Conservation (phyloP, 2,113 vertebrate genomes). For the Gadus chalcogrammus region DNA sequence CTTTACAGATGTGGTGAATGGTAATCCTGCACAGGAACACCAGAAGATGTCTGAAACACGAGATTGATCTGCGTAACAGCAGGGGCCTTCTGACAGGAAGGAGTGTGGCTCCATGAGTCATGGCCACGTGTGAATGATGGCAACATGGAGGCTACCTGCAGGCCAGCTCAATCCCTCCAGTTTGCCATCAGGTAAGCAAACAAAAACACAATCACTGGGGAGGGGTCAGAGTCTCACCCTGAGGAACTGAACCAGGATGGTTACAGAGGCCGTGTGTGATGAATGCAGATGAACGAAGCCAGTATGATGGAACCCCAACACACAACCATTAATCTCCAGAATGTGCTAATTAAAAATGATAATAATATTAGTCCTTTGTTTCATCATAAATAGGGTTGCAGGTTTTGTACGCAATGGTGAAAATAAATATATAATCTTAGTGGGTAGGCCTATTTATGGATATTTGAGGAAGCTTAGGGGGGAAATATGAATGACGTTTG, state of each 20-base stretch:
- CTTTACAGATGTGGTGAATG: conserved; percentile 56
- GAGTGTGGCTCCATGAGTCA: background rate
- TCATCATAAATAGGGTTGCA: too few relatives aligned
- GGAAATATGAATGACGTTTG: background rate
- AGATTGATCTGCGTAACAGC: conserved; percentile 3
- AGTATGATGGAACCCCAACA: background rate
- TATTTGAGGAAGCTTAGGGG: background rate
- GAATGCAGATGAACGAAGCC: background rate
- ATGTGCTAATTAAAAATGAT: too few relatives aligned
- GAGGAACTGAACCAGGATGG: background rate
- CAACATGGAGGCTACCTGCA: background rate
- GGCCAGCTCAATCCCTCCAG: background rate
- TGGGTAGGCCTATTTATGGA: too few relatives aligned
- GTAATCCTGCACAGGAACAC: conserved; percentile 37
- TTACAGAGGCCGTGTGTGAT: background rate
- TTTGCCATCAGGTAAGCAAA: background rate
- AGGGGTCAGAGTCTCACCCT: background rate
- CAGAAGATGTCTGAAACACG: conserved; percentile 28
- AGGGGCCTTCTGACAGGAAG: background rate
- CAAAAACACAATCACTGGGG: background rate
- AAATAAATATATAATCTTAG: too few relatives aligned
- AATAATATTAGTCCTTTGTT: too few relatives aligned
- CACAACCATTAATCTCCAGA: background rate
- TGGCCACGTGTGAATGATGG: conserved; percentile 8
- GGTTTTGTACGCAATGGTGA: too few relatives aligned